Conservation (phyloP, 2,888 invertebrate species). For the Tetanocera ferruginea region DNA sequence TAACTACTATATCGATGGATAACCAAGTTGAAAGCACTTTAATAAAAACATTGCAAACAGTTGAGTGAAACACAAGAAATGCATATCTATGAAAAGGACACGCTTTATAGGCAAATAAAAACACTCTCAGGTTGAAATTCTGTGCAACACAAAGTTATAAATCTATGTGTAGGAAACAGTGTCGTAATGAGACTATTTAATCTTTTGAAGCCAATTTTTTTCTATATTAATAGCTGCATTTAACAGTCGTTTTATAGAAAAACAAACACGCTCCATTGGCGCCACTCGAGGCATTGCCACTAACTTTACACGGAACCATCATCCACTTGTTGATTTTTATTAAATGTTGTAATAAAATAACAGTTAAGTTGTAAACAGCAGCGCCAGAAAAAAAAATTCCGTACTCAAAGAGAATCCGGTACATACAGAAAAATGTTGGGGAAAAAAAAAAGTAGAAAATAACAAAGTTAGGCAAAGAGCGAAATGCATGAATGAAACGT, state of each 20-base stretch:
- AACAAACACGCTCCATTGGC: slow-evolving; percentile 44
- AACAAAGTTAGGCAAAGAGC: slow-evolving; percentile 22
- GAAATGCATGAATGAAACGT: slow-evolving; percentile 43
- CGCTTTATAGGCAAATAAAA: slow-evolving; percentile 8
- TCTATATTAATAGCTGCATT: slow-evolving; percentile 44
- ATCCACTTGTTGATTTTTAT: slow-evolving; percentile 50
- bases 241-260: slow-evolving; percentile 13
- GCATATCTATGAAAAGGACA: slow-evolving; percentile 19
- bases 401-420: neutral
- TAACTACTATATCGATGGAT: too few relatives aligned
- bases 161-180: neutral
- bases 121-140: neutral
- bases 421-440: neutral
- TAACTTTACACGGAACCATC: slow-evolving; percentile 40
- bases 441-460: slow-evolving; percentile 15
- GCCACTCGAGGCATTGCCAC: slow-evolving; percentile 40
- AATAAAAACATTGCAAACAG: neutral
- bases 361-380: slow-evolving; percentile 47
- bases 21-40: neutral
- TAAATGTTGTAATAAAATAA: slow-evolving; percentile 49
- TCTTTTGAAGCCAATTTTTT: slow-evolving; percentile 45
- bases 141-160: neutral
- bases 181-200: slow-evolving; percentile 34
- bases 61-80: slow-evolving; percentile 20
- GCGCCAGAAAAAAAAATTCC: neutral